Percentiles rank a stretch among this genome's conserved stretches.
Conservation (phyloP, 2,113 vertebrate species). For the Lagopus muta region DNA sequence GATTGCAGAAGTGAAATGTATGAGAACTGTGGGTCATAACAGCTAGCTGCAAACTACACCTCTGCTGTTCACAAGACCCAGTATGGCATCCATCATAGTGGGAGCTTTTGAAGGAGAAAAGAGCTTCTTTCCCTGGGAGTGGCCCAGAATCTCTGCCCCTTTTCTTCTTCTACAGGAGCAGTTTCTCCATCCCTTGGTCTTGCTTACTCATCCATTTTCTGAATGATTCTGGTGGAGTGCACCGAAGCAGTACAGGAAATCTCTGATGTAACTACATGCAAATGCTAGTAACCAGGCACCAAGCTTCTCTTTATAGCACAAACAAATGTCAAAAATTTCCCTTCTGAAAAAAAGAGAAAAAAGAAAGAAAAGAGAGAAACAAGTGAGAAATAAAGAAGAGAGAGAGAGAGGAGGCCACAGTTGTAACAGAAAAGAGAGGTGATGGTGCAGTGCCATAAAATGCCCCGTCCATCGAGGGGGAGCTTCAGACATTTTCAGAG, state of each 20-base stretch:
- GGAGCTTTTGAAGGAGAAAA: background rate
- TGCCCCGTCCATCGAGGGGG: background rate
- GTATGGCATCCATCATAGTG: too few relatives aligned
- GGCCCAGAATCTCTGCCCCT: background rate
- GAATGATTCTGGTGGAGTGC: background rate
- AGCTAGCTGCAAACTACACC: background rate
- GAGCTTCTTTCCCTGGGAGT: background rate
- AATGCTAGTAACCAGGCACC: background rate
- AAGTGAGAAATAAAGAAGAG: background rate
- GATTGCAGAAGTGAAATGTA: background rate
- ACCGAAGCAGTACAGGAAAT: background rate
- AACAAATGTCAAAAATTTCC: slow-evolving; percentile 70
- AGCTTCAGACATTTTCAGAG: slow-evolving; percentile 26
- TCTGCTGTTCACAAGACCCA: background rate
- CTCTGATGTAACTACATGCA: background rate
- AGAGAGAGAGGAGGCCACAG: background rate
- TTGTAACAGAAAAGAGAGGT: background rate
- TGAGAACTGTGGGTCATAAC: background rate
- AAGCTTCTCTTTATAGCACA: background rate
- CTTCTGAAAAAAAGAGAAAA: background rate
- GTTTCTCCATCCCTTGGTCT: background rate
- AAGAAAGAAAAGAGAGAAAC: too few relatives aligned
- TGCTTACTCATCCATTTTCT: background rate
- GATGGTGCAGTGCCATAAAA: slow-evolving; percentile 22
- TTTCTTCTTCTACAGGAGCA: background rate